Percentiles rank a stretch among this genome's conserved stretches.
These are phyloP conservation scores for Anthopleura sola DNA, from an alignment of 64 coral and sea anemone genomes.

Conservation along the genomic window DNA sequence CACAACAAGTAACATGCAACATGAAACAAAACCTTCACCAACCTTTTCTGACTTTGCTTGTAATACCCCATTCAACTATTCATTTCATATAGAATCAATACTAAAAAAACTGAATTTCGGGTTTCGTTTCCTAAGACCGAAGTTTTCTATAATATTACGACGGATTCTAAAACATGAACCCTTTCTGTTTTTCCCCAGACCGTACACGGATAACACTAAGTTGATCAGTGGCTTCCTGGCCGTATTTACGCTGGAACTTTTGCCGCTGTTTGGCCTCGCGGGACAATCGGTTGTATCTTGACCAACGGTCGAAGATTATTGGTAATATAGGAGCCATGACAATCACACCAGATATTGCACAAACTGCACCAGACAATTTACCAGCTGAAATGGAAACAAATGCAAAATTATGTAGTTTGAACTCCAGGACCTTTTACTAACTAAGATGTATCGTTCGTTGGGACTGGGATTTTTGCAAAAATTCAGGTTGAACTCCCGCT, in stretches of 20 bases:
- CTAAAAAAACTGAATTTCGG: too few relatives aligned
- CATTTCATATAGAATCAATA: too few relatives aligned
- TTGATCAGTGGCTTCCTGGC: background rate
- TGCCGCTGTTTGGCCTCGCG: background rate
- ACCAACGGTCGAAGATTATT: slow-evolving; percentile 27
- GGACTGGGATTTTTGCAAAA: too few relatives aligned
- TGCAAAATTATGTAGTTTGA: background rate
- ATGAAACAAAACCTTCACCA: too few relatives aligned
- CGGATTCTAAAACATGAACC: background rate
- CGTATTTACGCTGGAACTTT: background rate
- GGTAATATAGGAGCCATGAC: slow-evolving; percentile 15
- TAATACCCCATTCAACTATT: too few relatives aligned
- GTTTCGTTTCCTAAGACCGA: too few relatives aligned
- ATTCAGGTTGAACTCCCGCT: too few relatives aligned
- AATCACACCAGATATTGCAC: slow-evolving; percentile 5
- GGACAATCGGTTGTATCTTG: background rate
- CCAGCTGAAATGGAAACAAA: background rate
- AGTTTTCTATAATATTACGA: too few relatives aligned
- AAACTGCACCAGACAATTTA: background rate
- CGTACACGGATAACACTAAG: slow-evolving; percentile 1
- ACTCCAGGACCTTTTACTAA: too few relatives aligned
- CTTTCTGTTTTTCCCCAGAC: background rate
- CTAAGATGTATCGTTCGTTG: too few relatives aligned
- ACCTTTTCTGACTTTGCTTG: too few relatives aligned
- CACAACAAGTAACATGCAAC: too few relatives aligned